Percentiles rank a stretch among this genome's conserved stretches.
Conservation (phyloP, 2,888 invertebrate species). For the Diadegma fenestrale region DNA sequence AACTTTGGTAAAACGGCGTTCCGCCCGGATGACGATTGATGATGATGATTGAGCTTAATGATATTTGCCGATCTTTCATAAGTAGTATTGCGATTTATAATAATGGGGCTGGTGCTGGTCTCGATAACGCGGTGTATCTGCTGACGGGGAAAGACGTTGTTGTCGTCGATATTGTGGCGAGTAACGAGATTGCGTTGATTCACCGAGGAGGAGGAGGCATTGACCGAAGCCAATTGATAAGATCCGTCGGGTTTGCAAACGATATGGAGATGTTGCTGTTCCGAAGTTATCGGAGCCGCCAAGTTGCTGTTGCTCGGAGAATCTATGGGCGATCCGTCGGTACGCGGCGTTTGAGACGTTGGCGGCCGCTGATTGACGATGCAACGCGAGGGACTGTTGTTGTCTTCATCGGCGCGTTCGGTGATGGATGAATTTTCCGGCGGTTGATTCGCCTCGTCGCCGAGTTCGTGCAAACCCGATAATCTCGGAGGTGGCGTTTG, state of each 20-base stretch:
- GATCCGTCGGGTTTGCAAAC: constrained; percentile 82
- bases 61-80: constrained; percentile 75
- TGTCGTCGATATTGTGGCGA: constrained; percentile 80
- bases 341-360: constrained; percentile 74
- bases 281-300: constrained; percentile 75
- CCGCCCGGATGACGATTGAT: constrained; percentile 69
- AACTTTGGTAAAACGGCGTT: constrained; percentile 89
- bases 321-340: constrained; percentile 79
- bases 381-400: constrained; percentile 74
- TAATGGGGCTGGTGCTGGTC: constrained; percentile 34
- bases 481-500: constrained; percentile 82
- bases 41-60: constrained; percentile 67
- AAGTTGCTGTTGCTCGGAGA: constrained; percentile 76
- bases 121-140: constrained; percentile 74
- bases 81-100: constrained; percentile 73
- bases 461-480: constrained; percentile 79
- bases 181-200: constrained; percentile 78
- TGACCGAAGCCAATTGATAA: constrained; percentile 80
- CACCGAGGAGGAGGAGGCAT: constrained; percentile 61
- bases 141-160: constrained; percentile 76
- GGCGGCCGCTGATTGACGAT: constrained; percentile 71
- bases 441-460: constrained; percentile 82
- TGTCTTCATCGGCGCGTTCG: constrained; percentile 71
- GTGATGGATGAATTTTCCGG: constrained; percentile 78
- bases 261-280: constrained; percentile 79